phyloP scores from a whole-genome alignment of 1,140 invertebrate genomes.

The Drosophila erecta region DNA sequence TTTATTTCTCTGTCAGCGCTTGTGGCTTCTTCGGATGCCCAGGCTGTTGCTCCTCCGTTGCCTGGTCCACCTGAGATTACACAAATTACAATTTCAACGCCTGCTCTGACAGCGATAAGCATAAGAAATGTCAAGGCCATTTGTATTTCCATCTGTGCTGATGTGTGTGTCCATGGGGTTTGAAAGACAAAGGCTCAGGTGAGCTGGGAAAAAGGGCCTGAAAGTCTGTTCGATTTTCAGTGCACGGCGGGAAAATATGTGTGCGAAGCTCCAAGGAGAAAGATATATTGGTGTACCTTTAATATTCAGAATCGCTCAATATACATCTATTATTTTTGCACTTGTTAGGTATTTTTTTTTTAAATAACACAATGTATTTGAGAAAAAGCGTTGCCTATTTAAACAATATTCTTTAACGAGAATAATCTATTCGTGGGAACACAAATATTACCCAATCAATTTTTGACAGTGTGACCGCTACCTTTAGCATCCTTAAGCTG shows the following conservation, averaged over 20 bases:
- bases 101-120: conserved; percentile 80
- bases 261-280: too few species aligned
- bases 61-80: conserved; percentile 73
- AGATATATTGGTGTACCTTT: too few species aligned
- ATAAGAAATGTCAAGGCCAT: conserved; percentile 82
- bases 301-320: too few species aligned
- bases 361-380: too few species aligned
- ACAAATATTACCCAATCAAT: too few species aligned
- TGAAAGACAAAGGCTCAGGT: conserved; percentile 11
- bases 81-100: conserved; percentile 83
- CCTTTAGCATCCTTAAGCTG: conserved; percentile 8
- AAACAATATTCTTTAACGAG: too few species aligned
- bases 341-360: too few species aligned
- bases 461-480: conserved; percentile 5
- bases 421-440: too few species aligned
- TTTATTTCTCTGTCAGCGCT: conserved; percentile 45
- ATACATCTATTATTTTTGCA: too few species aligned
- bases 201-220: conserved; percentile 13
- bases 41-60: conserved; percentile 29
- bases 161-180: conserved; percentile 11
- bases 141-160: conserved; percentile 45
- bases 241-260: background rate
- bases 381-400: too few species aligned
- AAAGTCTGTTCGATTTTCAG: conserved; percentile 12
- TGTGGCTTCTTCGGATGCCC: background rate